Base-by-base conservation (phyloP, 1,140 invertebrate species). In the Drosophila ananassae region DNA sequence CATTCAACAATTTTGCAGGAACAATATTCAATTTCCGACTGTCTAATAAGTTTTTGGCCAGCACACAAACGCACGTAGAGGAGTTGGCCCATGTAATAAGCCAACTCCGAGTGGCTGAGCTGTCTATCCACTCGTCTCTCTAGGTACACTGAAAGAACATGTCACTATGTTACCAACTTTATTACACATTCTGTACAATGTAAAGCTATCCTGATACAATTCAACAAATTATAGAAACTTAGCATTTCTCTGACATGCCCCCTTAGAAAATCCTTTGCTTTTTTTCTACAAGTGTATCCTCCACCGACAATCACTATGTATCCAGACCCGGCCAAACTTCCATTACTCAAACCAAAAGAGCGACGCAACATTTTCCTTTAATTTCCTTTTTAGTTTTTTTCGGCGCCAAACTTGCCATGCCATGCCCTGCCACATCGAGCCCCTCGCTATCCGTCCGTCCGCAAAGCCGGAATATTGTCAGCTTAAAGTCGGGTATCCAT, bases 11-110 rank as follows among this genome's bases (percentile, higher is more conserved):
- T 87, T 85, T 78, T 76, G 50, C 78, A 81, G 78, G 78, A 85
- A 85, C 82, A 85, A 85, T 85, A 85, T 85, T 85, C 82, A 85
- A 85, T 85, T 85, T 85, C 82, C 82, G 82, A 82, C 82, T 78
- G 82, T 87, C 82, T 85, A 85, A 87, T 85, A 87, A 85, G 82
- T 85, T 85, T 85, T 87, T 75, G 82, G 82, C 78, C 68, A 87
- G 71, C 53, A 66, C 72, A 64, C 41, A 37, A 17, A 62, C 44
- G 73, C n/a, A 73, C 28, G 17, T 22, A 51, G 57, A 59, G 46
- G 53, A 62, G 59, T 69, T 61, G 47, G 68, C 52, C 72, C 81
- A 85, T 69, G 81, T 85, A 87, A 87, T 81, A 85, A 87, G 73
- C 81, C 77, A 77, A 85, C 77, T 84, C 54, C 52, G 68, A 69